phyloP scores from a whole-genome alignment of 2,113 vertebrate genomes.

The Oryzias javanicus region DNA sequence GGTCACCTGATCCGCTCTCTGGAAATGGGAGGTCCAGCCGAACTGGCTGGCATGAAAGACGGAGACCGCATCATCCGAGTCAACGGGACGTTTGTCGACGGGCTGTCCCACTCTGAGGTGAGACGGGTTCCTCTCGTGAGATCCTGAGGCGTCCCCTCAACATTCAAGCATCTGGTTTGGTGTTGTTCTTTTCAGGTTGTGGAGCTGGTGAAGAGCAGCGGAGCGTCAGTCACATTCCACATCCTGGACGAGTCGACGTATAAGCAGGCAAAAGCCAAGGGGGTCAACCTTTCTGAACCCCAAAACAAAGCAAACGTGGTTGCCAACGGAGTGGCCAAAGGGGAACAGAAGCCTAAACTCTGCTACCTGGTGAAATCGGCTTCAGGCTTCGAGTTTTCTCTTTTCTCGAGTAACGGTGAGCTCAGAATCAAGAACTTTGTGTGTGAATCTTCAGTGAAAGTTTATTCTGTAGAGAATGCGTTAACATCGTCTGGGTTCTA shows the following conservation, averaged over 20 bases:
- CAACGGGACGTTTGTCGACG: slow-evolving; percentile 86
- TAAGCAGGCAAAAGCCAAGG: slow-evolving; percentile 74
- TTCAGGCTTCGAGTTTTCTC: slow-evolving; percentile 84
- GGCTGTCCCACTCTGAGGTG: slow-evolving; percentile 84
- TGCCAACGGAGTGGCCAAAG: slow-evolving; percentile 59
- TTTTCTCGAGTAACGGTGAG: slow-evolving; percentile 84
- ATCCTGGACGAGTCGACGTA: slow-evolving; percentile 85
- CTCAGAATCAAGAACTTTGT: background rate
- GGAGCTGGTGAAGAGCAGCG: slow-evolving; percentile 81
- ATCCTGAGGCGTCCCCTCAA: slow-evolving; percentile 4
- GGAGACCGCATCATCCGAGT: slow-evolving; percentile 90
- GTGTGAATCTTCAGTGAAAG: too few species aligned
- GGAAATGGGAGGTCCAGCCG: slow-evolving; percentile 81
- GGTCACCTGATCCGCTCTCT: slow-evolving; percentile 90
- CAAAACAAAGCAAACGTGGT: background rate
- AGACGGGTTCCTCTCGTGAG: slow-evolving; percentile 3
- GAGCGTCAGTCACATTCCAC: slow-evolving; percentile 80
- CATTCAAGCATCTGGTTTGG: background rate
- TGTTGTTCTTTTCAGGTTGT: slow-evolving; percentile 79
- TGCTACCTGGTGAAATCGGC: slow-evolving; percentile 86
- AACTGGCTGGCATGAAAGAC: slow-evolving; percentile 87
- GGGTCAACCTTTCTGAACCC: slow-evolving; percentile 71
- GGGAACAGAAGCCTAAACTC: slow-evolving; percentile 77
- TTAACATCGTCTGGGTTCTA: too few species aligned
- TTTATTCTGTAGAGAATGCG: too few species aligned